Evolutionary conservation across 2,113 vertebrate species (phyloP), one percentile per base, ranked within the genome.

Genomic region (Gallinago media): DNA sequence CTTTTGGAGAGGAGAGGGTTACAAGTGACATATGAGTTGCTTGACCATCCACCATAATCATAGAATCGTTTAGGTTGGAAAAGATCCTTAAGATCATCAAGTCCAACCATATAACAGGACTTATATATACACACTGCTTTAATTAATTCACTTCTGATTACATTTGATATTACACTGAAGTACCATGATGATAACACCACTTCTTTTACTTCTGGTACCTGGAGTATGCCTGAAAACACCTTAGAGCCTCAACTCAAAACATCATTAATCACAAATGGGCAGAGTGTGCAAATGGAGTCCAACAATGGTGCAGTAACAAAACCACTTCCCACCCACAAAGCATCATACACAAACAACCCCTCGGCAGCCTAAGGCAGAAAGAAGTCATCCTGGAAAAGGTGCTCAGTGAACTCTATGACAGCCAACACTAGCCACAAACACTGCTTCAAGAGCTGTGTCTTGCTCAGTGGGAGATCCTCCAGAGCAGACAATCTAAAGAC

Each of bases 71-170:
- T 47, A 47, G 47, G 47, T 47, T 47, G 47, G 47, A 47, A 47
- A 47, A 47, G 21, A 47, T 11, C 47, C 47, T 47, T 22, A 22
- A 12, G 47, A 22, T 22, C 20, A 47, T 47, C 21, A 22, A 47
- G 47, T 47, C 47, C 47, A 47, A 47, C 47, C 20, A 22, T 47
- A 47, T 47, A 77, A 89, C 85, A 93, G 56, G 77, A 22, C 56
- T 95, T 46, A 27, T 2, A 59, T 54, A 62, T 79, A 77, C 49
- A 92, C n/a, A 46, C 20, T 17, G 58, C 62, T 85, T 79, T 92
- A 97, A 90, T 91, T 82, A 94, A 91, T 85, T 70, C 17, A 59
- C 16, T 94, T 94, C 26, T 83, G 77, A 95, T 92, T 92, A 91
- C 42, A 86, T 49, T 80, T 75, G 67, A 76, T 81, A 63, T 29